Base-by-base conservation (phyloP, 2,797 vertebrate species). In the Philypnodon macrostomus region DNA sequence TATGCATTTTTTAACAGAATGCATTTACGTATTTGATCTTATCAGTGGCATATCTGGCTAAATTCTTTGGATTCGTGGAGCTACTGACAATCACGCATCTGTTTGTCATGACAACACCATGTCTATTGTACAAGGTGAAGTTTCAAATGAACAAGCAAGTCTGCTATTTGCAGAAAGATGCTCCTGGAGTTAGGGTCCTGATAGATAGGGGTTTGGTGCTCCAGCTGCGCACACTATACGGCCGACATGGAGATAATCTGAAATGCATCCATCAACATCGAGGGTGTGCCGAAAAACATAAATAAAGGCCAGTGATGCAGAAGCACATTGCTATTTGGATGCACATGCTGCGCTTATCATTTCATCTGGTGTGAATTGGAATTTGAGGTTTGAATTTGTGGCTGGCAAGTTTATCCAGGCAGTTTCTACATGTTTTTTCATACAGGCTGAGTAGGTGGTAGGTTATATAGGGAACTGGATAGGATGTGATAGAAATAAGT, bases 351-450 rank as follows among this genome's bases (percentile, higher is more conserved):
- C 64, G 38, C 64, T 88, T 88, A 90, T 89, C 85, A 66, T 48
- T 74, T 68, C 84, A 87, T 83, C 80, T 65, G 66, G 75, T 77
- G 80, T 85, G 79, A 81, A 83, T 67, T 59, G 77, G 81, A 87
- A 84, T 85, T 81, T 63, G 45, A 72, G 59, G 75, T 80, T 80
- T 53, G 39, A 72, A 69, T 85, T 73, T 75, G 74, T 32, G 53
- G 62, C 72, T 72, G 67, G 71, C 60, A 61, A 85, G 72, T 83
- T 84, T 84, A 85, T 81, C 81, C 69, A 77, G 61, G 79, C 58
- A 61, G 70, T 57, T 67, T 68, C 60, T 78, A 73, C 63, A 47
- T 64, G 68, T 44, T 12, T 67, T 60, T 77, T 18, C 37, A 17
- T 23, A 26, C 36, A 56, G 11, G 53, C 34, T 38, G 47, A 53